Base-by-base conservation (phyloP, 2,113 vertebrate genomes). In the Puma concolor region DNA sequence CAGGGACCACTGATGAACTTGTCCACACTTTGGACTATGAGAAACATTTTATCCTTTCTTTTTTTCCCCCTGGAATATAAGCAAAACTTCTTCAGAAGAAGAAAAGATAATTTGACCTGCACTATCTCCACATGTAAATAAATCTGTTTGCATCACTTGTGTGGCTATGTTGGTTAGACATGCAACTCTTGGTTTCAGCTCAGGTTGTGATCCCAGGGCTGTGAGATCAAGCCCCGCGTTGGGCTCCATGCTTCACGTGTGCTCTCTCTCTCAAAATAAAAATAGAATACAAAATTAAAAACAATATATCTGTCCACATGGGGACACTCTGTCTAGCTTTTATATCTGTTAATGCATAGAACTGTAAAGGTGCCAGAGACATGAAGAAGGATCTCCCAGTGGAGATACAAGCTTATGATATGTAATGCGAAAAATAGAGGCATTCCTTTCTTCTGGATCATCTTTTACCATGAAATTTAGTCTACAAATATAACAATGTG, bases 401-500 rank as follows among this genome's bases (percentile, higher is more conserved):
- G 29, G 41, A 54, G 14, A 54, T 36, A 25, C 4, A 69, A 2
- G 11, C 33, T 31, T 48, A 67, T 86, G 12, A 33, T 8, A 48
- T 57, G 16, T 27, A 21, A n/a, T 16, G 2, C 76, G 38, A 14
- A n/a, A 67, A 66, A 88, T 27, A 21, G 29, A 2, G 9, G 8
- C 17, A 48, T 88, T 80, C 1, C 9, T 31, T 38, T 52, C 25
- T 81, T 27, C 44, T 14, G 44, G 44, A 44, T 0, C 19, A 82
- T n/a, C 12, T 4, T 1, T 44, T 48, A 25, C 11, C 1, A 2
- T n/a, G 25, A 15, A 16, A 41, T 4, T 23, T 54, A 7, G 60
- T 15, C 21, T n/a, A 63, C 5, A 52, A 44, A 38, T 57, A 33
- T 15, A 36, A 14, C 6, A 29, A 0, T 52, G 2, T 60, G 23